Percentiles rank a stretch among this genome's conserved stretches.
Evolutionary conservation across 2,113 vertebrate species (phyloP).

Genomic region (Coregonus clupeaformis): DNA sequence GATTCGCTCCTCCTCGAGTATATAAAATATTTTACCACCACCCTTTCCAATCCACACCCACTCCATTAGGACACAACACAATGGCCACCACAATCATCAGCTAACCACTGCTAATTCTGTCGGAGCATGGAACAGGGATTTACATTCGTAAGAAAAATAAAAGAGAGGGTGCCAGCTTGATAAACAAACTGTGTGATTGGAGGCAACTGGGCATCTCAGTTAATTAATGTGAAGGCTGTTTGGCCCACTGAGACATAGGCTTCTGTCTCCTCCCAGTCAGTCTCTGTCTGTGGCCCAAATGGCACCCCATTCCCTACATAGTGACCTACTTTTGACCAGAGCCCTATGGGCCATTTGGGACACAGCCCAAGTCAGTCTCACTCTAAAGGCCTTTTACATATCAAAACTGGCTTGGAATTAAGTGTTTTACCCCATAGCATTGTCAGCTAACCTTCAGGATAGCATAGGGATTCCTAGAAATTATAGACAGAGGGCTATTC

Average conservation of each 20-base stretch:
- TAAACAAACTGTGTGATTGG: constrained; percentile 8
- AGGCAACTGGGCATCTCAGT: constrained; percentile 26
- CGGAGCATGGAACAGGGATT: constrained; percentile 25
- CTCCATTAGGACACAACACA: constrained; percentile 12
- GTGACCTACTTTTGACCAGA: too few relatives aligned
- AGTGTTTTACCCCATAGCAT: too few relatives aligned
- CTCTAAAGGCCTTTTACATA: constrained; percentile 10
- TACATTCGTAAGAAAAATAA: constrained; percentile 21
- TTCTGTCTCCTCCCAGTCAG: constrained; percentile 19
- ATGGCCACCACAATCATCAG: constrained; percentile 27
- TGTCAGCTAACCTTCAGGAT: too few relatives aligned
- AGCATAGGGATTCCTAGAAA: background rate
- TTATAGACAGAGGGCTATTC: background rate
- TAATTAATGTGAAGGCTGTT: constrained; percentile 50
- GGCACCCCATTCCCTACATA: too few relatives aligned
- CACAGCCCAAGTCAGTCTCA: background rate
- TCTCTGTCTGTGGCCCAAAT: too few relatives aligned
- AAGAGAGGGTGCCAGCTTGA: constrained; percentile 34
- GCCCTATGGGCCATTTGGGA: too few relatives aligned
- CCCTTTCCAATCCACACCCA: background rate
- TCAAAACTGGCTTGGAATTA: background rate
- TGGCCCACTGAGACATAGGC: constrained; percentile 29
- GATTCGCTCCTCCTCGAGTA: background rate
- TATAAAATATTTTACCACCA: background rate
- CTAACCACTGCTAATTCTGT: constrained; percentile 45